Evolutionary conservation across 2,797 vertebrate genomes (phyloP).

Genomic region (Gambelia wislizenii): DNA sequence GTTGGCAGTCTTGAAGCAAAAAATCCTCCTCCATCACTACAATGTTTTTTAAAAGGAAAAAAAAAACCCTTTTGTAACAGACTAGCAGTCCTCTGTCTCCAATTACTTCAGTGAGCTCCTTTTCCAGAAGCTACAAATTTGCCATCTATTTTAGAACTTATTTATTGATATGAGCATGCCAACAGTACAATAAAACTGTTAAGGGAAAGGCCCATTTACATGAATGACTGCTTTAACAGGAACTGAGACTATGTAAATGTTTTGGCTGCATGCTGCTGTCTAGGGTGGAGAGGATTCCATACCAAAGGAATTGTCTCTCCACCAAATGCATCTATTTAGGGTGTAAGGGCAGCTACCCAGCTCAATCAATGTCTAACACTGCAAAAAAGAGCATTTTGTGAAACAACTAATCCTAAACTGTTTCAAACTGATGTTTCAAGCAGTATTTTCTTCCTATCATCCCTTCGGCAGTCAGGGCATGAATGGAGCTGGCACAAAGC

Average conservation of each 20-base stretch:
- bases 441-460: neutral
- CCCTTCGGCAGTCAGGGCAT: no score
- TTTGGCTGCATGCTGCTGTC: constrained; percentile 36
- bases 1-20: constrained; percentile 70
- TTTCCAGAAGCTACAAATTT: constrained; percentile 48
- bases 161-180: constrained; percentile 54
- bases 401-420: constrained; percentile 12
- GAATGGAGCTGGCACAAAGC: no score
- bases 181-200: constrained; percentile 52
- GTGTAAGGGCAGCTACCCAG: neutral
- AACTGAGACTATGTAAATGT: constrained; percentile 41
- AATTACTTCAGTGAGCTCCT: constrained; percentile 48
- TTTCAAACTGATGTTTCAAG: neutral
- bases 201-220: constrained; percentile 40
- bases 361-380: constrained; percentile 5
- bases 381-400: constrained; percentile 6
- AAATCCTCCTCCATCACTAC: constrained; percentile 48
- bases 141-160: constrained; percentile 54
- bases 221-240: constrained; percentile 41
- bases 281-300: constrained; percentile 14
- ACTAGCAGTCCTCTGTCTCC: constrained; percentile 53
- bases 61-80: neutral
- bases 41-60: no score
- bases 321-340: neutral
- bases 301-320: constrained; percentile 2